These are phyloP conservation scores for Ceriagrion tenellum DNA, from an alignment of 2,888 invertebrate genomes.

Conservation along the genomic window DNA sequence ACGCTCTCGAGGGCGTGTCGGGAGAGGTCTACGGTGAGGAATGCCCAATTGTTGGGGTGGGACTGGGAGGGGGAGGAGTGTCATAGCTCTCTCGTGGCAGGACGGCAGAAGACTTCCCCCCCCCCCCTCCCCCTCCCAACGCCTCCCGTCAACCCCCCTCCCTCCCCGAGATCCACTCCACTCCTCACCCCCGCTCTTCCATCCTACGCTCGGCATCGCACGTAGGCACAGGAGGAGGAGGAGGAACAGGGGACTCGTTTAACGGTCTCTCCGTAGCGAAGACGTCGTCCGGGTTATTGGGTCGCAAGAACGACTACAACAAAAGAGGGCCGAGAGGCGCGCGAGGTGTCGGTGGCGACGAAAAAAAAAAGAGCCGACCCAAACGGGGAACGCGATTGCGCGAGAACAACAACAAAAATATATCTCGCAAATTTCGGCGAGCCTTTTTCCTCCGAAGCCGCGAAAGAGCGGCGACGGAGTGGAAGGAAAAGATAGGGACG, in stretches of 20 bases:
- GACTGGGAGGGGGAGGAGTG: no score
- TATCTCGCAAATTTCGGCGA: background rate
- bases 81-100: no score
- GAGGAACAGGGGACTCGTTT: background rate
- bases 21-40: no score
- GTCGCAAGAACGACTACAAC: background rate
- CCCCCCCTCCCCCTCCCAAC: no score
- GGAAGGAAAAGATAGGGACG: background rate
- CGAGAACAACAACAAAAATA: background rate
- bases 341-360: background rate
- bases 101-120: no score
- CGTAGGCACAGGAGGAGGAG: background rate
- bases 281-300: conserved; percentile 21
- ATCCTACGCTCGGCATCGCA: conserved; percentile 7
- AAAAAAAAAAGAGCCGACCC: background rate
- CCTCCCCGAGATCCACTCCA: no score
- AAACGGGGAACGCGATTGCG: background rate
- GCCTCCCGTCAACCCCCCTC: no score
- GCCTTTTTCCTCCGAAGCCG: no score
- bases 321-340: no score
- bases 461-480: background rate
- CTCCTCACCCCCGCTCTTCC: background rate
- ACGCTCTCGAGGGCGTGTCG: no score
- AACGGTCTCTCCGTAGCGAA: background rate
- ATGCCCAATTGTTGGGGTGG: no score